phyloP scores from a whole-genome alignment of 2,888 invertebrate species.

The Chromoteleia sp. region DNA sequence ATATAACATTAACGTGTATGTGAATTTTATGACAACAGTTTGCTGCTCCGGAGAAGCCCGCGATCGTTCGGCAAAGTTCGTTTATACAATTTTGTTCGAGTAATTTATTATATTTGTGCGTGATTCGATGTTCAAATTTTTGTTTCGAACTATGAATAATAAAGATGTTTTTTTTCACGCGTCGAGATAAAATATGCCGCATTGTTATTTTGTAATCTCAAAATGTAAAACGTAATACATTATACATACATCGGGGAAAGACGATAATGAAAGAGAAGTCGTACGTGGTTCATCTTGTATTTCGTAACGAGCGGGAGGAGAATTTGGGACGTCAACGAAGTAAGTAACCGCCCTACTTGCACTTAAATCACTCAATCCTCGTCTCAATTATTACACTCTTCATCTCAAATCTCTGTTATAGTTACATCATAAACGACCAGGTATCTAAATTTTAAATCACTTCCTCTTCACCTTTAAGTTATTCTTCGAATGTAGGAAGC shows the following conservation, averaged over 20 bases:
- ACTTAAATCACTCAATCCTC: slow-evolving; percentile 52
- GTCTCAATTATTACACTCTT: slow-evolving; percentile 41
- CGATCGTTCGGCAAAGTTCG: too few species aligned
- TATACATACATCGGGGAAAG: slow-evolving; percentile 55
- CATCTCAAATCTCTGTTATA: slow-evolving; percentile 49
- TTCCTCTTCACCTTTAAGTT: slow-evolving; percentile 26
- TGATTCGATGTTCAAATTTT: background rate
- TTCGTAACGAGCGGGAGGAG: slow-evolving; percentile 56
- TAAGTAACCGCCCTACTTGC: slow-evolving; percentile 66
- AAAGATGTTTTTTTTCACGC: slow-evolving; percentile 18
- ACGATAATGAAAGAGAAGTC: slow-evolving; percentile 63
- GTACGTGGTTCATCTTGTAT: slow-evolving; percentile 45
- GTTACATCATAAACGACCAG: slow-evolving; percentile 34
- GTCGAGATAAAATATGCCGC: slow-evolving; percentile 30
- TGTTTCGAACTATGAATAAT: slow-evolving; percentile 21
- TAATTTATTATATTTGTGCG: slow-evolving; percentile 10
- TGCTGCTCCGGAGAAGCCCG: too few species aligned
- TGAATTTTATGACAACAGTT: too few species aligned
- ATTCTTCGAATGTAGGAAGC: too few species aligned
- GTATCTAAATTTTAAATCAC: slow-evolving; percentile 43
- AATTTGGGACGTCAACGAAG: slow-evolving; percentile 63
- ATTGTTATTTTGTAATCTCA: slow-evolving; percentile 52
- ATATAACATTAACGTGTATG: too few species aligned
- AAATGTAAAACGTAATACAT: slow-evolving; percentile 53
- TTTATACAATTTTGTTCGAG: background rate